Conservation (phyloP, 2,888 invertebrate species). For the Drosophila meridionalis region DNA sequence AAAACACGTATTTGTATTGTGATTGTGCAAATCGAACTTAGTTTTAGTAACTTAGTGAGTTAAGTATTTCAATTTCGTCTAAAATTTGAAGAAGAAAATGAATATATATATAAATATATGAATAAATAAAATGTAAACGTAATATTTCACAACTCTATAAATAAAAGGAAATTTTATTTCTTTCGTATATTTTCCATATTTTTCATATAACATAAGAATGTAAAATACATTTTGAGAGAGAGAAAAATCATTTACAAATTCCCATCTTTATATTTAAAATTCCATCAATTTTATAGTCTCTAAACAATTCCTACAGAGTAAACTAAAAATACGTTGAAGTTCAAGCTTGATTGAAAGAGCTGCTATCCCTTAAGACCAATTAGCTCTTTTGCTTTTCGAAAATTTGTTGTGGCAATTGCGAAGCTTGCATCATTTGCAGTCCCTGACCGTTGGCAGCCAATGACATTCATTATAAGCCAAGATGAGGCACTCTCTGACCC, state of each 20-base stretch:
- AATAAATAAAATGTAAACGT: constrained; percentile 16
- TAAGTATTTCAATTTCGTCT: not conserved
- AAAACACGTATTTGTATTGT: constrained; percentile 20
- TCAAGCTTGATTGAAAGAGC: not conserved
- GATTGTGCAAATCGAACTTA: constrained; percentile 23
- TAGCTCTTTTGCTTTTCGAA: constrained; percentile 6
- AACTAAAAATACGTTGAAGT: not conserved
- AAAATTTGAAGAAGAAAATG: not conserved
- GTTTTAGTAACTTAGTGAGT: constrained; percentile 9
- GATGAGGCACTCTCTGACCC: constrained; percentile 33
- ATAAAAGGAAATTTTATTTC: not conserved
- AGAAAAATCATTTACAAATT: no score
- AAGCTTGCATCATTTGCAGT: not conserved
- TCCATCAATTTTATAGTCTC: not conserved
- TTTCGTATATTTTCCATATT: not conserved
- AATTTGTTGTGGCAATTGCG: not conserved
- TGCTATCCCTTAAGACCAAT: not conserved
- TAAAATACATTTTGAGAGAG: no score
- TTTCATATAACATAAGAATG: not conserved
- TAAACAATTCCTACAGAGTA: not conserved
- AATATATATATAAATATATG: not conserved
- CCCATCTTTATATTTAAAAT: not conserved
- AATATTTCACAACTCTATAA: not conserved
- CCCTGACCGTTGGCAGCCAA: constrained; percentile 9
- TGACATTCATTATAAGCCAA: constrained; percentile 35